Conservation (phyloP, 2,797 vertebrate species). For the Coilia nasus region DNA sequence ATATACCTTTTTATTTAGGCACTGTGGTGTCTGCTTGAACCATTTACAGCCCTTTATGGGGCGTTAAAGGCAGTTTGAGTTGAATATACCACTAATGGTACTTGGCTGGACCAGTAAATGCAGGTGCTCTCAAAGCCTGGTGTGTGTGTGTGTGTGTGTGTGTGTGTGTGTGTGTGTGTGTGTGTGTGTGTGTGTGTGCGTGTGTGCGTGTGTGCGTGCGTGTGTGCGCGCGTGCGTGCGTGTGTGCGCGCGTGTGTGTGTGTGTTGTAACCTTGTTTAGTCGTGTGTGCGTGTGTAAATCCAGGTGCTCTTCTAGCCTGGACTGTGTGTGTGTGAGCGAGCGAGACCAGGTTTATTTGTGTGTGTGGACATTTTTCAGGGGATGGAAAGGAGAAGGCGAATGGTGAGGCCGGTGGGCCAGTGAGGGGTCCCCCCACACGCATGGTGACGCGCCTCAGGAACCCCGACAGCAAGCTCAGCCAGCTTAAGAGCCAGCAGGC, state of each 20-base stretch:
- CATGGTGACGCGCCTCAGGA: constrained; percentile 94
- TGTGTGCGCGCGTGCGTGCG: too few species aligned
- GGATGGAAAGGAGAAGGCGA: constrained; percentile 80
- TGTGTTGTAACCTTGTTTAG: background rate
- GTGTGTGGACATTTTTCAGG: constrained; percentile 57
- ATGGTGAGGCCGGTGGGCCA: constrained; percentile 74
- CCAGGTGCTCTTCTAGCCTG: background rate
- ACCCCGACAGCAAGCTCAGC: constrained; percentile 96
- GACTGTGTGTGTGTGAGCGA: background rate
- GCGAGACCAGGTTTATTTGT: too few species aligned
- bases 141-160: too few species aligned
- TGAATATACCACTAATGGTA: background rate
- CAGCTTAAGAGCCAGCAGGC: constrained; percentile 94
- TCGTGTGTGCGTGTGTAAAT: background rate
- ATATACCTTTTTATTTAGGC: background rate
- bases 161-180: background rate
- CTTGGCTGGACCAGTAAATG: background rate
- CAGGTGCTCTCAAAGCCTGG: background rate
- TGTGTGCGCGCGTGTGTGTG: too few species aligned
- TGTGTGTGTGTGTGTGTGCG: background rate
- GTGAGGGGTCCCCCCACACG: constrained; percentile 80
- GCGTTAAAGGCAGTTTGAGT: background rate
- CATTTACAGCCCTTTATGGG: background rate
- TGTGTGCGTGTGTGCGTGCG: background rate
- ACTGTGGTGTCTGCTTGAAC: background rate